Base-by-base conservation (phyloP, 2,797 vertebrate species). In the Lophotriccus pileatus region DNA sequence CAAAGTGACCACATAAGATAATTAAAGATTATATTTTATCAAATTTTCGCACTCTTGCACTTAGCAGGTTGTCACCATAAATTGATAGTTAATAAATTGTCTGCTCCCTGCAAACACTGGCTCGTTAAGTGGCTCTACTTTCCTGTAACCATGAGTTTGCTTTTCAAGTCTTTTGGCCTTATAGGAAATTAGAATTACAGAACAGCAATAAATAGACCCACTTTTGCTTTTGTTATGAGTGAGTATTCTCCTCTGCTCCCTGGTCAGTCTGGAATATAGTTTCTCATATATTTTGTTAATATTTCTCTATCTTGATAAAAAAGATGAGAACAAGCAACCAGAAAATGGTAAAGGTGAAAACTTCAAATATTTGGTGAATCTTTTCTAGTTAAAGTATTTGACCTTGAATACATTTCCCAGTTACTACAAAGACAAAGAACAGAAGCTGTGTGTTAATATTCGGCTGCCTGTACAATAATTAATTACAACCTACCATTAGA, bases 391-490 rank as follows among this genome's bases (percentile, higher is more conserved):
- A 75, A 92, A 91, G 47, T 76, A 55, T 86, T 92, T 90, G 73
- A 81, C 34, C 47, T 84, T 90, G 79, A 69, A 92, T 79, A 53
- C 2, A 5, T 60, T 82, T 93, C 52, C 52, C 84, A 82, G 52
- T 79, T 90, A 46, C 59, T 93, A 44, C 24, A 56, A 90, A 82
- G 84, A 87, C 86, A 84, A 93, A 95, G 79, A 95, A 79, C 73
- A 93, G 92, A 91, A 91, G 49, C 80, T 90, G 55, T 77, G 82
- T 43, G 63, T 92, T 93, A 92, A 90, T 69, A 87, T 82, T 93
- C 80, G 76, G 30, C 90, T 92, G 66, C 34, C 49, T 58, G 20
- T 60, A 59, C 46, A 79, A 21, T 43, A 91, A 85, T 87, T 19
- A 91, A 84, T 91, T 94, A 84, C 66, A 90, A 43, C 23, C 58